These are phyloP conservation scores for Pelecanoides urinatrix DNA, from an alignment of 2,113 vertebrate genomes.

Conservation along the genomic window DNA sequence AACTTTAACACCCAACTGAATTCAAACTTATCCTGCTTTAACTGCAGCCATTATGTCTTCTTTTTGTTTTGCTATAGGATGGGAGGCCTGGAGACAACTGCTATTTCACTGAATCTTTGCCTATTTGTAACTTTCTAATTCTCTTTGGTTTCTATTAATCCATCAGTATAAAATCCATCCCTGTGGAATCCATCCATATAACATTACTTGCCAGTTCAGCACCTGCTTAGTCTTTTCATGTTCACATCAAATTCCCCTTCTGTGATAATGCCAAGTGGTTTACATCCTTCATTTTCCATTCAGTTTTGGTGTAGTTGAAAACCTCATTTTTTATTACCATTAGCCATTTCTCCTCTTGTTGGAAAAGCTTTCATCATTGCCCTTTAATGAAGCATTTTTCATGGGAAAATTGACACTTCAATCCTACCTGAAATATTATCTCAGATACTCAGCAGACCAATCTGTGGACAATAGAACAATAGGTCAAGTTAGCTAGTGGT, in stretches of 20 bases:
- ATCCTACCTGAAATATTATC: background rate
- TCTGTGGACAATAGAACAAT: background rate
- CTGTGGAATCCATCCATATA: background rate
- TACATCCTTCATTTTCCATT: background rate
- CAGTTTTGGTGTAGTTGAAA: background rate
- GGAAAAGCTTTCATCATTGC: background rate
- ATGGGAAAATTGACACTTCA: background rate
- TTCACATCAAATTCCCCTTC: background rate
- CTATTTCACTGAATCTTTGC: background rate
- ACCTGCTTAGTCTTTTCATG: background rate
- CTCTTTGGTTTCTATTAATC: background rate
- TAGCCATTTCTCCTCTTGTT: background rate
- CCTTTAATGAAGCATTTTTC: background rate
- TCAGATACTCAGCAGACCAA: background rate
- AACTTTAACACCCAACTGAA: background rate
- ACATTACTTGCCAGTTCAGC: background rate
- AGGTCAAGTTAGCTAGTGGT: background rate
- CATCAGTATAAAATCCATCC: background rate
- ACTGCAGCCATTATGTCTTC: background rate
- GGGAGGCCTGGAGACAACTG: background rate
- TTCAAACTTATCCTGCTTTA: background rate
- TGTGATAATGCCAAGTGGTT: background rate
- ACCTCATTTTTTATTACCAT: background rate
- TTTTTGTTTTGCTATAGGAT: background rate
- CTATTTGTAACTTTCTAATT: background rate